Evolutionary conservation across 2,888 invertebrate species (phyloP).

Genomic region (Lepidocyrtoides sp.): DNA sequence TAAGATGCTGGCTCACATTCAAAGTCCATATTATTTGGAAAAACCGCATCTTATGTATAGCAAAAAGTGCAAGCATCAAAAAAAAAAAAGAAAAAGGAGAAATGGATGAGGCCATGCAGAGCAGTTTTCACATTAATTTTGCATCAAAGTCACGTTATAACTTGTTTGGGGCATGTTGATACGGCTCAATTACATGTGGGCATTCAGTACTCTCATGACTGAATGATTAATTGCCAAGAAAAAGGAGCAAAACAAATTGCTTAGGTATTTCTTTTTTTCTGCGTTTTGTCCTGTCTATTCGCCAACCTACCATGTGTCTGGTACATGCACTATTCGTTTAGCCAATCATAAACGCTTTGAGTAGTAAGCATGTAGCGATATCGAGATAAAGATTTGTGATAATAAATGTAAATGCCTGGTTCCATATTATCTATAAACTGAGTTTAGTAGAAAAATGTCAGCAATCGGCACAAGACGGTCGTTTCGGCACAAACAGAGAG

Average conservation of each 20-base stretch:
- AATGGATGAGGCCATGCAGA: neutral
- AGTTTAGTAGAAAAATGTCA: conserved; percentile 46
- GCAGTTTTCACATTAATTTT: neutral
- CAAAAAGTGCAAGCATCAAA: neutral
- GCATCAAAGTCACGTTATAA: neutral
- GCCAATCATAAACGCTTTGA: neutral
- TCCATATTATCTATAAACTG: conserved; percentile 2
- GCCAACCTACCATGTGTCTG: neutral
- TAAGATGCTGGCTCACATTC: neutral
- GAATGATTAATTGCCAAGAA: too few species aligned
- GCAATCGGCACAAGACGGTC: conserved; percentile 57
- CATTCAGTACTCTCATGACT: neutral
- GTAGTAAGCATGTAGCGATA: neutral
- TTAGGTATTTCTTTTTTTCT: too few species aligned
- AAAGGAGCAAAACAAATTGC: too few species aligned
- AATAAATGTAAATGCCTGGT: neutral
- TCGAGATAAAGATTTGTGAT: neutral
- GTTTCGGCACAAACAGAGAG: conserved; percentile 23
- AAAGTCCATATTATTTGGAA: neutral
- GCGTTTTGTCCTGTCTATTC: too few species aligned
- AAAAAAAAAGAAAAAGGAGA: too few species aligned
- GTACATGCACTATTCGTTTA: neutral
- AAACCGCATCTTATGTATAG: neutral
- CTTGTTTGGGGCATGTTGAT: neutral
- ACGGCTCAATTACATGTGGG: neutral